A percentile compares a stretch with the other conserved stretches of the same genome.
Conservation (phyloP, 2,888 invertebrate species). For the Amorpha juglandis region DNA sequence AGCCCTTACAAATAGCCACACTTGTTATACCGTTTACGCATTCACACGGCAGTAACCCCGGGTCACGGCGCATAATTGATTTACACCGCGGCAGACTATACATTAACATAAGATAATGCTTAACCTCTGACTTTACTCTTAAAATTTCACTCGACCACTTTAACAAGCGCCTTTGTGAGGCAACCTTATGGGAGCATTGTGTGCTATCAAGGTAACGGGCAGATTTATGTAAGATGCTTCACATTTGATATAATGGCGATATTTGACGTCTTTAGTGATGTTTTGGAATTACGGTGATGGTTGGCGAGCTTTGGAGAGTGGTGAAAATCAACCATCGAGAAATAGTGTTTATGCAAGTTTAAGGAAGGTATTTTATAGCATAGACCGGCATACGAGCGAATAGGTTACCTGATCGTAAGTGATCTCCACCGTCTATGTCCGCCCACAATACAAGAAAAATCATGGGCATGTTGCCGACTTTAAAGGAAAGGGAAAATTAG, state of each 20-base stretch:
- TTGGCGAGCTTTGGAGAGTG: background rate
- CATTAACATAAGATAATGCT: conserved; percentile 84
- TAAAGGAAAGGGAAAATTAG: too few relatives aligned
- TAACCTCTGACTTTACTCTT: conserved; percentile 77
- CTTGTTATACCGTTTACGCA: conserved; percentile 24
- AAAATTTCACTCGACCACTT: conserved; percentile 71
- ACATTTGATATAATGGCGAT: background rate
- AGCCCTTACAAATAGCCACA: conserved; percentile 20
- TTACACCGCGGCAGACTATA: conserved; percentile 72
- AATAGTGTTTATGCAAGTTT: background rate
- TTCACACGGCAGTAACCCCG: conserved; percentile 54
- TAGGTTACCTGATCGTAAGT: too few relatives aligned
- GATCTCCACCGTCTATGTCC: too few relatives aligned
- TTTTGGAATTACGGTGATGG: background rate
- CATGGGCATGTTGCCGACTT: too few relatives aligned
- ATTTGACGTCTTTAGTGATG: background rate
- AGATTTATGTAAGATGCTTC: conserved; percentile 5
- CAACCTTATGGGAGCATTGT: conserved; percentile 27
- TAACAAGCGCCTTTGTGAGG: conserved; percentile 49
- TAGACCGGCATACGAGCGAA: too few relatives aligned
- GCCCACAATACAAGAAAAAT: too few relatives aligned
- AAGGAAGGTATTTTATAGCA: too few relatives aligned
- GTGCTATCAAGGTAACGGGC: conserved; percentile 10
- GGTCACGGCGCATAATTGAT: conserved; percentile 82
- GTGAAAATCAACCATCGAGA: too few relatives aligned